Evolutionary conservation across 2,113 vertebrate species (phyloP).

Genomic region (Micronycteris hirsuta): DNA sequence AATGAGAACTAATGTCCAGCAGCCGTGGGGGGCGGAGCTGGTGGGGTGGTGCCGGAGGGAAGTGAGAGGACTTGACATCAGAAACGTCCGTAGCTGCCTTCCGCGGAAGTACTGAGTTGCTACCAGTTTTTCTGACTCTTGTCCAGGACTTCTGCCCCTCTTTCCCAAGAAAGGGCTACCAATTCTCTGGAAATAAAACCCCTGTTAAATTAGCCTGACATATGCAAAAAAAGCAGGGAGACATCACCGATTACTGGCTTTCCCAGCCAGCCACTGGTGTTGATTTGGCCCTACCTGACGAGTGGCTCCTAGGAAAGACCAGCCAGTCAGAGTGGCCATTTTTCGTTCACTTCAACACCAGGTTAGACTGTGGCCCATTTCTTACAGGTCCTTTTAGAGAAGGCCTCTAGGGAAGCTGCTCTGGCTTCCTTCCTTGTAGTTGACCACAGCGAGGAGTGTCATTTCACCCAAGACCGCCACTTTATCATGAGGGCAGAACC

Average conservation of each 20-base stretch:
- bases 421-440: conserved; percentile 33
- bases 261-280: background rate
- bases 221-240: conserved; percentile 34
- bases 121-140: conserved; percentile 6
- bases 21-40: background rate
- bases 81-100: background rate
- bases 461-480: conserved; percentile 61
- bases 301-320: background rate
- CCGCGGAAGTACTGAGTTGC: background rate
- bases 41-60: background rate
- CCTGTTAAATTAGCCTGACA: conserved; percentile 31
- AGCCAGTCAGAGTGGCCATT: background rate
- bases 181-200: conserved; percentile 43
- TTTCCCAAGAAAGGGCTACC: conserved; percentile 27
- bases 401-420: background rate
- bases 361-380: conserved; percentile 1
- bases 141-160: conserved; percentile 22
- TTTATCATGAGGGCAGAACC: conserved; percentile 69
- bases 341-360: conserved; percentile 25
- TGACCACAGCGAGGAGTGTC: conserved; percentile 37
- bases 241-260: background rate
- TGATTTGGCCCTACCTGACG: background rate
- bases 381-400: background rate
- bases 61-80: background rate
- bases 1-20: conserved; percentile 43